These are phyloP conservation scores for Pseudopipra pipra DNA, from an alignment of 2,113 vertebrate genomes.

Conservation along the genomic window DNA sequence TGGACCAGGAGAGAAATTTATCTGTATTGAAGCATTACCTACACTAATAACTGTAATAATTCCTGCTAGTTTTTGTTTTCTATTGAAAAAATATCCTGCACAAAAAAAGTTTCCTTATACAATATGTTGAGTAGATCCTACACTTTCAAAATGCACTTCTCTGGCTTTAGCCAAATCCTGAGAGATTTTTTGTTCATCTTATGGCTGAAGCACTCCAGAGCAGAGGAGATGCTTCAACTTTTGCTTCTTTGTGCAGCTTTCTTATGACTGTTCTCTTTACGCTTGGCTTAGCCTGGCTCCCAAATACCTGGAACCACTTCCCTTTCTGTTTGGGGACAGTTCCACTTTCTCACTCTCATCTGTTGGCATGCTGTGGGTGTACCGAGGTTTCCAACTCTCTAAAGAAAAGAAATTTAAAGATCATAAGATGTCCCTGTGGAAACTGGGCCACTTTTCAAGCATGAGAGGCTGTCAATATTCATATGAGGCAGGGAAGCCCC, in stretches of 20 bases:
- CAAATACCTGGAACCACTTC: not conserved
- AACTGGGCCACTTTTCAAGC: not conserved
- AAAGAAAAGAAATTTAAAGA: not conserved
- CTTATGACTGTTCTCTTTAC: not conserved
- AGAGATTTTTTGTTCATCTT: not conserved
- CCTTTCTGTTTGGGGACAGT: not conserved
- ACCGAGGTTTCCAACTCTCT: not conserved
- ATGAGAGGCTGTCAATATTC: not conserved
- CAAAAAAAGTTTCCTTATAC: not conserved
- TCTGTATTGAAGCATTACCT: not conserved
- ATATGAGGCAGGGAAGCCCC: not conserved
- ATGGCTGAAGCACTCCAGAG: not conserved
- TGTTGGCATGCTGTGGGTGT: not conserved
- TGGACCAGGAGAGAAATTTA: not conserved
- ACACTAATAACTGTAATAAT: not conserved
- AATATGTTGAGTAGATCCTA: not conserved
- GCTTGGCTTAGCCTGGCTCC: not conserved
- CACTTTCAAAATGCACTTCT: not conserved
- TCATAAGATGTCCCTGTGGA: not conserved
- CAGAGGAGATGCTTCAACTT: not conserved
- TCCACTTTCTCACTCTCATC: not conserved
- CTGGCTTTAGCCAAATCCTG: not conserved
- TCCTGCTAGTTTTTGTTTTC: not conserved
- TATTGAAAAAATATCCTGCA: not conserved
- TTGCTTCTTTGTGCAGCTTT: not conserved